A percentile compares a stretch with the other conserved stretches of the same genome.
phyloP scores from a whole-genome alignment of 1,140 invertebrate genomes.

The Drosophila nannoptera region DNA sequence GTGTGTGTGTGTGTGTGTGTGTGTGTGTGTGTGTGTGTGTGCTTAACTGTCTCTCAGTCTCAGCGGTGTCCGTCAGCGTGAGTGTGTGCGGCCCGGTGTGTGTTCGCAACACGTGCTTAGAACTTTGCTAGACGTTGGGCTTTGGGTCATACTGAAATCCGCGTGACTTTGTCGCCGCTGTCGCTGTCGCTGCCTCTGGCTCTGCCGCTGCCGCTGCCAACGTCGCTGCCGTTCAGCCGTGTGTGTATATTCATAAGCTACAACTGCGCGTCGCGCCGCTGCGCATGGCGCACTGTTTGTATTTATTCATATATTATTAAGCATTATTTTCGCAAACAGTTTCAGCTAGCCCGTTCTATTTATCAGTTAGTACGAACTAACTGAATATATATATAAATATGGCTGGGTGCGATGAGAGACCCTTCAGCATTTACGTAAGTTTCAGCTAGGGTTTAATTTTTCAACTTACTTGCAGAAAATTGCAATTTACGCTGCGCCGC shows the following conservation, averaged over 20 bases:
- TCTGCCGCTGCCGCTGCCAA: conserved; percentile 7
- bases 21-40: conserved; percentile 28
- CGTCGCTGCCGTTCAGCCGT: conserved; percentile 21
- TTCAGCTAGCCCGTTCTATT: conserved; percentile 6
- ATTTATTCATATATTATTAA: conserved; percentile 8
- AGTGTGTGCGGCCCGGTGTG: conserved; percentile 54
- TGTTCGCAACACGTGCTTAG: conserved; percentile 78
- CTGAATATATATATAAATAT: background rate
- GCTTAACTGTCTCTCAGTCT: conserved; percentile 28
- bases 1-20: conserved; percentile 14
- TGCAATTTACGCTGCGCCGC: conserved; percentile 47
- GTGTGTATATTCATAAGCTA: conserved; percentile 21
- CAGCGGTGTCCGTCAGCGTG: conserved; percentile 34
- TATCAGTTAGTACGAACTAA: background rate
- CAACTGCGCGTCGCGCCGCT: conserved; percentile 17
- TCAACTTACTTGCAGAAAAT: conserved; percentile 57
- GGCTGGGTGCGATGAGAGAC: background rate
- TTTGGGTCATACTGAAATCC: conserved; percentile 79
- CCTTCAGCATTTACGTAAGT: conserved; percentile 52
- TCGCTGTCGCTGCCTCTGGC: conserved; percentile 9
- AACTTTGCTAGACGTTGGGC: conserved; percentile 76
- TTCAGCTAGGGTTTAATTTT: conserved; percentile 10
- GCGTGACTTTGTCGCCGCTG: conserved; percentile 72
- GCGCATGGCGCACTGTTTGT: conserved; percentile 6
- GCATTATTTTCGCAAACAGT: conserved; percentile 26